A percentile compares a stretch with the other conserved stretches of the same genome.
These are phyloP conservation scores for Watsonalla cultraria DNA, from an alignment of 2,888 invertebrate genomes.

Conservation along the genomic window DNA sequence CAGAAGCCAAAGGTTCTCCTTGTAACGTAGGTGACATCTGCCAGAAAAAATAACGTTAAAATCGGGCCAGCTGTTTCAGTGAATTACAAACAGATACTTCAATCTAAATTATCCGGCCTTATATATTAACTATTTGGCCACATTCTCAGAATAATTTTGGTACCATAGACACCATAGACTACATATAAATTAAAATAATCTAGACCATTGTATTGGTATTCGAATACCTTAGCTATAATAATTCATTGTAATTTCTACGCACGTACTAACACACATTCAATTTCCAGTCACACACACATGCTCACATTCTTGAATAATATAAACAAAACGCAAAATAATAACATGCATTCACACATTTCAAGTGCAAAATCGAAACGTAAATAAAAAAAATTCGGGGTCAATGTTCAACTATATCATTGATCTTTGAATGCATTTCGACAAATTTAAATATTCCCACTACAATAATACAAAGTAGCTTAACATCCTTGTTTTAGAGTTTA, in stretches of 20 bases:
- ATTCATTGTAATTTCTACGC: neutral
- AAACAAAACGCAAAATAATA: neutral
- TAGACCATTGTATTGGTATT: neutral
- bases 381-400: constrained; percentile 12
- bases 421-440: constrained; percentile 16
- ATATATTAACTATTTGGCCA: no score
- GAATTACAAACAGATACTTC: no score
- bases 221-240: constrained; percentile 5
- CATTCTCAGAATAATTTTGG: no score
- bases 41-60: no score
- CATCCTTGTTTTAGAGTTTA: constrained; percentile 6
- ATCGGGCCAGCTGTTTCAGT: no score
- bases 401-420: constrained; percentile 24
- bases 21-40: no score
- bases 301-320: no score
- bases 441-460: constrained; percentile 4
- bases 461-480: neutral
- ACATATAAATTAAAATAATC: neutral
- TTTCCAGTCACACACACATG: neutral
- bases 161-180: no score
- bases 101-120: no score
- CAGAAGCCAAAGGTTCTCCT: no score
- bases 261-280: neutral
- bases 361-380: neutral
- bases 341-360: neutral